Percentiles rank a stretch among this genome's conserved stretches.
These are phyloP conservation scores for Tragelaphus buxtoni DNA, from an alignment of 2,113 vertebrate species.

Conservation along the genomic window DNA sequence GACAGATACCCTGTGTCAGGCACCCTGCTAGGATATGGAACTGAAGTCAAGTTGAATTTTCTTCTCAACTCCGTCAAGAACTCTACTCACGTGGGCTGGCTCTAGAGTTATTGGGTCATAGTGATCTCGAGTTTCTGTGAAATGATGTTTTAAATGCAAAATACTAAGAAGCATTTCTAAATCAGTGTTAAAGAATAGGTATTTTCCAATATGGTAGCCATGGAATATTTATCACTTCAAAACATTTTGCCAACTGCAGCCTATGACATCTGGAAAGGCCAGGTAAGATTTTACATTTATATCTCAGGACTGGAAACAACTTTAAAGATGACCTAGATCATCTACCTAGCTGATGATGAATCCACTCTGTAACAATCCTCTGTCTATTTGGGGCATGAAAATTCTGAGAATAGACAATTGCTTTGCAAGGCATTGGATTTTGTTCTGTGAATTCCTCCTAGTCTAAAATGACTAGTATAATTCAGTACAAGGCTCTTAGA, in stretches of 20 bases:
- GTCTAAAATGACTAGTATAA: background rate
- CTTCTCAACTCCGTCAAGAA: background rate
- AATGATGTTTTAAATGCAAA: background rate
- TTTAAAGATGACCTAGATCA: background rate
- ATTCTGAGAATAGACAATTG: background rate
- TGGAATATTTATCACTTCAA: background rate
- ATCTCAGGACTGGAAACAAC: background rate
- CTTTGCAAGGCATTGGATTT: background rate
- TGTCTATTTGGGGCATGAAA: background rate
- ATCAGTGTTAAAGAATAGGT: background rate
- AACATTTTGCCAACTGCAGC: background rate
- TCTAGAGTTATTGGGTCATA: background rate
- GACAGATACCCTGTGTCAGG: background rate
- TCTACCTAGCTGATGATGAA: background rate
- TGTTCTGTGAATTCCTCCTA: background rate
- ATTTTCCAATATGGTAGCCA: background rate
- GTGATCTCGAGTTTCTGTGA: background rate
- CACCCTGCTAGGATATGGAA: background rate
- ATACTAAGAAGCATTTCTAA: background rate
- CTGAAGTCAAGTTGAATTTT: background rate
- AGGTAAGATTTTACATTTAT: background rate
- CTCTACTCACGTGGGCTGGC: background rate
- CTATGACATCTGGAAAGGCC: background rate
- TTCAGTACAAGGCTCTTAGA: background rate
- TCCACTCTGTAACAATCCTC: background rate